Evolutionary conservation across 2,888 invertebrate species (phyloP), one percentile per base, ranked within the genome.

Genomic region (Leucophenga maculata): DNA sequence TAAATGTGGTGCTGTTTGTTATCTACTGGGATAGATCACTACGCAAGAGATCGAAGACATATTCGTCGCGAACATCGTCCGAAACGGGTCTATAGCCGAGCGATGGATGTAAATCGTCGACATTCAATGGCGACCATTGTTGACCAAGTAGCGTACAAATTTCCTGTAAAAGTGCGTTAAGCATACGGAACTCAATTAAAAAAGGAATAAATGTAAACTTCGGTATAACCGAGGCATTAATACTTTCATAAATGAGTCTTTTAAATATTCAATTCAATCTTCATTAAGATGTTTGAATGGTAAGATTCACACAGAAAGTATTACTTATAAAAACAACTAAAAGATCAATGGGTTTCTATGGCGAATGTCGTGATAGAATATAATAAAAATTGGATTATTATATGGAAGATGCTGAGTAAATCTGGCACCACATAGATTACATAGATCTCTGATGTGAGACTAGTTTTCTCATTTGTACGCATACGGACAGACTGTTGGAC

Each of bases 31-130:
- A 78, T 55, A 88, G 78, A 82, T 88, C 88, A 70, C 85, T 79
- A 69, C 88, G 86, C 75, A 88, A 78, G 78, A 87, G 75, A 76
- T 88, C 86, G 75, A 87, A 86, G 67, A 88, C 85, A 72, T 82
- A 88, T 77, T 88, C 85, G 77, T 88, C 86, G 69, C 87, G 87
- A 66, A 85, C 77, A 70, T 88, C 85, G 74, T 86, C 86, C 59
- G 86, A 79, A n/a, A 86, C 84, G 48, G 85, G 85, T 20, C 80
- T 78, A 72, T 79, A 85, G 44, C 85, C 82, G 18, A 88, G 84
- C 60, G 86, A 84, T 65, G 86, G 83, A 72, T 88, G 86, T 70
- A 88, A 72, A 65, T 82, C 78, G 64, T 85, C 82, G 32, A 79
- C 80, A 72, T 82, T 81, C 3, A 85, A 73, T 9, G 86, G 86